Percentiles rank a stretch among this genome's conserved stretches.
phyloP scores from a whole-genome alignment of 1,140 invertebrate genomes.

The Coptotermes formosanus region DNA sequence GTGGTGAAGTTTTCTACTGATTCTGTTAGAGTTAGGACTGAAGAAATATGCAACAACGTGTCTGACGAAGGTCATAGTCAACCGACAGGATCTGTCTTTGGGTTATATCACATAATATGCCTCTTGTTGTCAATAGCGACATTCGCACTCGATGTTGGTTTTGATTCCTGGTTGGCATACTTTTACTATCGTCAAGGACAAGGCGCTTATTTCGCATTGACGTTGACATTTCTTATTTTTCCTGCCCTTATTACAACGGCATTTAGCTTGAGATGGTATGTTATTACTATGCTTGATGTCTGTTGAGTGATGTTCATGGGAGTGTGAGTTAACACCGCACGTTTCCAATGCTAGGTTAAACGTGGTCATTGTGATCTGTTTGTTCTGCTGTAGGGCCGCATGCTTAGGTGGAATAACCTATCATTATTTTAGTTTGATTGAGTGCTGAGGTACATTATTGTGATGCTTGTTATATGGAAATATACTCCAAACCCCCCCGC shows the following conservation, averaged over 20 bases:
- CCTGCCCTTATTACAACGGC: slow-evolving; percentile 49
- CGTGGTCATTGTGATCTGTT: no score
- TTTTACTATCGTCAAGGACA: slow-evolving; percentile 45
- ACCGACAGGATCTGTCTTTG: slow-evolving; percentile 41
- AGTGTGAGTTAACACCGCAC: no score
- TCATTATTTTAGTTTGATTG: no score
- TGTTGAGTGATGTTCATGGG: no score
- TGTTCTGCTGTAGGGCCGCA: no score
- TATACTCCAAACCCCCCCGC: no score
- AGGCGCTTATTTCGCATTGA: slow-evolving; percentile 49
- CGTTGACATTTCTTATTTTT: slow-evolving; percentile 49
- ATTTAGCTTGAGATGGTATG: slow-evolving; percentile 51
- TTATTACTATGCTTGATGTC: neutral
- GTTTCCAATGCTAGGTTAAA: no score
- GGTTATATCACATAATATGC: slow-evolving; percentile 45
- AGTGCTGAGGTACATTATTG: no score
- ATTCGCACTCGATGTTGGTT: slow-evolving; percentile 47
- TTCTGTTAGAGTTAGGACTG: slow-evolving; percentile 43
- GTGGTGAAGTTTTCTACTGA: slow-evolving; percentile 47
- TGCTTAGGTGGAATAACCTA: no score
- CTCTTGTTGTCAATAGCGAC: slow-evolving; percentile 47
- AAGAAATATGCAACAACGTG: slow-evolving; percentile 40
- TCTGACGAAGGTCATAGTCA: slow-evolving; percentile 41
- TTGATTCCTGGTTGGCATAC: slow-evolving; percentile 48
- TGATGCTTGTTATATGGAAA: no score